These are phyloP conservation scores for Drosophila athabasca DNA, from an alignment of 1,140 invertebrate genomes.

Conservation along the genomic window DNA sequence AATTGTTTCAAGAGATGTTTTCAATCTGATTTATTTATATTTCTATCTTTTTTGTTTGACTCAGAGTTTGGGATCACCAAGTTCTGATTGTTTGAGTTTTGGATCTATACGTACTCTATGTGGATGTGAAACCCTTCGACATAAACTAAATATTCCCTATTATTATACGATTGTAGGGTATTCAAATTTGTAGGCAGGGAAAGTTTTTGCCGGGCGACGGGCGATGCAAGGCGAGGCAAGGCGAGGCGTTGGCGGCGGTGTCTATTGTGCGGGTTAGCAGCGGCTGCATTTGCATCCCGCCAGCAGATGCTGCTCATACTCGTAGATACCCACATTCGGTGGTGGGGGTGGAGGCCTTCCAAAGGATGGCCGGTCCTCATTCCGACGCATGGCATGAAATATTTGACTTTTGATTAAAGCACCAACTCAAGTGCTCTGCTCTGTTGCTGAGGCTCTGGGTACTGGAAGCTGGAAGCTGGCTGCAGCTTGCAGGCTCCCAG, in stretches of 20 bases:
- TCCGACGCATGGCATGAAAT: conserved; percentile 68
- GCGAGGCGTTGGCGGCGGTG: conserved; percentile 44
- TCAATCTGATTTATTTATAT: too few relatives aligned
- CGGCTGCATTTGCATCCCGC: conserved; percentile 74
- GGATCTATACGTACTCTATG: too few relatives aligned
- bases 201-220: conserved; percentile 1
- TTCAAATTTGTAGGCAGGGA: conserved; percentile 16
- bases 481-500: background rate
- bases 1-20: too few relatives aligned
- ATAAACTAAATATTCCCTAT: background rate
- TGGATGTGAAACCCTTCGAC: too few relatives aligned
- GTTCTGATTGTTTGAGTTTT: too few relatives aligned
- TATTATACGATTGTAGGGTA: background rate
- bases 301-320: conserved; percentile 70
- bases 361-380: conserved; percentile 38
- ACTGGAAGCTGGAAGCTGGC: too few relatives aligned
- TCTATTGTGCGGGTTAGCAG: conserved; percentile 69
- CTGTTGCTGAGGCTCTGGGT: conserved; percentile 17
- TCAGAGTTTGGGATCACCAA: too few relatives aligned
- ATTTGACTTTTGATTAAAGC: conserved; percentile 82
- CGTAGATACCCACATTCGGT: conserved; percentile 1
- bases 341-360: conserved; percentile 16
- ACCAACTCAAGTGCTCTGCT: conserved; percentile 74
- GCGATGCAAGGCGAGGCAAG: conserved; percentile 6
- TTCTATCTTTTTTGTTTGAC: too few relatives aligned